Evolutionary conservation across 2,797 vertebrate genomes (phyloP), one percentile per base, ranked within the genome.

Genomic region (Leucoraja ocellata): DNA sequence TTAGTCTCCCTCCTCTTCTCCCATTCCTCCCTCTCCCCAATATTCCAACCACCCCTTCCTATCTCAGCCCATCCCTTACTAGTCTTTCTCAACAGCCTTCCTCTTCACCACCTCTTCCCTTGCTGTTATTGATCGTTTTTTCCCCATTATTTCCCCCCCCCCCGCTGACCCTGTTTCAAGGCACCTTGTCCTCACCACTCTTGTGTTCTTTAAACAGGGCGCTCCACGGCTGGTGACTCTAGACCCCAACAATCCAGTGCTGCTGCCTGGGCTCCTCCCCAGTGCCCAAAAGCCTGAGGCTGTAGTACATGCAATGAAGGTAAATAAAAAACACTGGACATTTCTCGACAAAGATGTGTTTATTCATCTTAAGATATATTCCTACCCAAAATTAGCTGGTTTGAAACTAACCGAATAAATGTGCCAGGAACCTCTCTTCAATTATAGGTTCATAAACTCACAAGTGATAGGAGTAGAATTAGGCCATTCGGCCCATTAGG

Each of bases 291-390:
- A 99, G 95, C 98, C 98, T 0, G 98, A 99, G 95, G 98, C 98
- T 0, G 98, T 99, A 76, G 98, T 99, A 5, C 98, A 99, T 0
- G 98, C 98, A 32, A 99, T 99, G 98, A 99, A 99, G 98, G 98
- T 99, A 96, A 95, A 95, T 95, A 94, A 95, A 54, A 54, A 54
- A 94, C 95, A 74, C 94, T 94, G 95, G 95, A 94, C 91, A 84
- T 81, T 94, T 93, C 94, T 94, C 95, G 94, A 36, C 94, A 94
- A 46, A 94, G 91, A 58, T 91, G 94, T 94, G 92, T 93, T 8
- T 94, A 94, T 95, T 93, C 93, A 93, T 94, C 94, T 94, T 83
- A 93, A 93, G 0, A 0, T 61, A 90, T 11, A n/a, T 11, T 79
- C 92, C 76, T 94, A 65, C 68, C 93, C 68, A 94, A 93, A 76